Percentiles rank a stretch among this genome's conserved stretches.
phyloP scores from a whole-genome alignment of 2,113 vertebrate genomes.

The Maylandia zebra region DNA sequence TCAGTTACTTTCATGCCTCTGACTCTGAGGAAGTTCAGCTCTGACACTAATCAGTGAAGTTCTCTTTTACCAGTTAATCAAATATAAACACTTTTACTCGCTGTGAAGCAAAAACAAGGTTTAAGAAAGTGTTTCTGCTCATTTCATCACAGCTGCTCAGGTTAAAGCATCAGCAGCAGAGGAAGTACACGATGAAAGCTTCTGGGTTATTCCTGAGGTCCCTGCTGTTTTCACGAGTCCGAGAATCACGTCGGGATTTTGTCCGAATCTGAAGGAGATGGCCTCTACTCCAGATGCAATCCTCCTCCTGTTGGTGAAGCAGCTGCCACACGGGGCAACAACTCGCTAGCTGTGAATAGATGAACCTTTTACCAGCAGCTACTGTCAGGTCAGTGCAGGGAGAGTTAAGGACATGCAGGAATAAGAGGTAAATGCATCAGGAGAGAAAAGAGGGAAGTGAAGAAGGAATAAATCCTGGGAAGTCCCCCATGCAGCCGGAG shows the following conservation, averaged over 20 bases:
- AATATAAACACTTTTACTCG: background rate
- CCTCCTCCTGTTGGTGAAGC: background rate
- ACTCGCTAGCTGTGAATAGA: accelerated
- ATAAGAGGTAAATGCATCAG: background rate
- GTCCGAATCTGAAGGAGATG: background rate
- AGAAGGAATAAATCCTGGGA: background rate
- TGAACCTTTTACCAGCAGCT: background rate
- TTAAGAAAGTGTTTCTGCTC: background rate
- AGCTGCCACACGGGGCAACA: accelerated
- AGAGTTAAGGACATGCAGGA: accelerated
- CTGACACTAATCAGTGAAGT: accelerated
- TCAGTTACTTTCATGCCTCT: accelerated
- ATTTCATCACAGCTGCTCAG: background rate
- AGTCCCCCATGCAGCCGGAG: background rate
- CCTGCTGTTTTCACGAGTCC: accelerated
- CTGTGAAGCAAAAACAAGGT: background rate
- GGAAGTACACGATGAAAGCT: background rate
- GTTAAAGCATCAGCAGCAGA: background rate
- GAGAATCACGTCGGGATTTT: accelerated
- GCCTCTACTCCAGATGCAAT: accelerated
- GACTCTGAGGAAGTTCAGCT: background rate
- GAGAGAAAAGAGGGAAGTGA: background rate
- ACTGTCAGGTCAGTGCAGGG: background rate
- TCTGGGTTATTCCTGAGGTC: background rate
- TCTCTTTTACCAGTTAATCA: background rate